Evolutionary conservation across 2,888 invertebrate genomes (phyloP), one percentile per base, ranked within the genome.

Genomic region (Prostheceraeus crozeri): DNA sequence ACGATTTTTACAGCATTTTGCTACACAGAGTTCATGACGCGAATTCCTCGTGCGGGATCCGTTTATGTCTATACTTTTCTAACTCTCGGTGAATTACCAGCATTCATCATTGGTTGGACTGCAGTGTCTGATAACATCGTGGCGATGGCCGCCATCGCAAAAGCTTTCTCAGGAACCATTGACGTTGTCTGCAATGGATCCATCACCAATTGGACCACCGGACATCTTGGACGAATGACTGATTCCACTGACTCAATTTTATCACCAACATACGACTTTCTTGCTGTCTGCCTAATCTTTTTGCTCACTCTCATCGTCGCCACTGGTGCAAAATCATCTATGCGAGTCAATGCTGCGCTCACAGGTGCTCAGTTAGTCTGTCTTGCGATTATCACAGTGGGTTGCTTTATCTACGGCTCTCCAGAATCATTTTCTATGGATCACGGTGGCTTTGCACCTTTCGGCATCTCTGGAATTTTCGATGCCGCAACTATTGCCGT

Each of bases 61-160:
- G 19, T 46, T 30, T 61, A 61, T 40, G 31, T 35, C 6, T 61
- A 60, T 33, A 61, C 61, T 6, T 61, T 61, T 35, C 27, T 61
- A n/a, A 35, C 54, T 10, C 11, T 61, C 2, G 61, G 61, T n/a
- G 61, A 61, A 25, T 40, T 61, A 28, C 35, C 60, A 21, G 61
- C 61, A 40, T 61, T 61, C 33, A 3, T 61, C 1, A 36, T 61
- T 28, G 61, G 61, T 16, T 61, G 61, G 61, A 61, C 61, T 35
- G 54, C 62, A 53, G 48, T 61, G 1, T 27, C 62, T 11, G 61
- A 61, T 52, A 14, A 40, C 3, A 23, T 61, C 2, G 36, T 61
- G n/a, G 35, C 16, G 3, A 56, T 62, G 14, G 61, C 61, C n/a
- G 28, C 62, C 4, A 54, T 62, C 4, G n/a, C 61, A 10, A 61